Evolutionary conservation across 2,888 invertebrate genomes (phyloP).

Genomic region (Epicampocera succincta): DNA sequence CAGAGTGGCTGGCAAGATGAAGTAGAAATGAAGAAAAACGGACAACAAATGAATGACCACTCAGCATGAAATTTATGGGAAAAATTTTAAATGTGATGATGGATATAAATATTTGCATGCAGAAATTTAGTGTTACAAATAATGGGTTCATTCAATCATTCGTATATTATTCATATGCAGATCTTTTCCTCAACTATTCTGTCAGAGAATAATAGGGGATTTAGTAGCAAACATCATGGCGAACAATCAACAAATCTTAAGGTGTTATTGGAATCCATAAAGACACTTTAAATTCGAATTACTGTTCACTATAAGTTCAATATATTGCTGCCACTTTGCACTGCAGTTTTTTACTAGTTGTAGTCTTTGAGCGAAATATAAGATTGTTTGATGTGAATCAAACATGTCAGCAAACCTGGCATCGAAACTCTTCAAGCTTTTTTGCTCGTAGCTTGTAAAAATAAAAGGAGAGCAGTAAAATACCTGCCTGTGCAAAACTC

Average conservation of each 20-base stretch:
- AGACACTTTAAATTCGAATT: neutral
- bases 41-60: constrained; percentile 60
- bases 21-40: constrained; percentile 6
- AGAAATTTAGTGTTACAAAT: constrained; percentile 30
- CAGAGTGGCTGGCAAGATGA: constrained; percentile 10
- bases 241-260: neutral
- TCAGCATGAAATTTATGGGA: constrained; percentile 49
- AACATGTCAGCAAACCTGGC: too few relatives aligned
- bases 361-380: too few relatives aligned
- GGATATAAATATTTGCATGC: constrained; percentile 54
- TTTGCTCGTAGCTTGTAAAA: too few relatives aligned
- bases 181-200: neutral
- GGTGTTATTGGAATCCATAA: neutral
- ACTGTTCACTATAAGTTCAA: neutral
- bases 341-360: too few relatives aligned
- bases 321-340: too few relatives aligned
- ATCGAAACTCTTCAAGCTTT: too few relatives aligned
- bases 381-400: too few relatives aligned
- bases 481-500: too few relatives aligned
- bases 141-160: constrained; percentile 44
- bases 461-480: too few relatives aligned
- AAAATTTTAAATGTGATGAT: constrained; percentile 50
- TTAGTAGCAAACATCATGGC: neutral
- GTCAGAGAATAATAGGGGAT: neutral
- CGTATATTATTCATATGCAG: constrained; percentile 4